Evolutionary conservation across 2,113 vertebrate genomes (phyloP).

Genomic region (Gymnorhina tibicen): DNA sequence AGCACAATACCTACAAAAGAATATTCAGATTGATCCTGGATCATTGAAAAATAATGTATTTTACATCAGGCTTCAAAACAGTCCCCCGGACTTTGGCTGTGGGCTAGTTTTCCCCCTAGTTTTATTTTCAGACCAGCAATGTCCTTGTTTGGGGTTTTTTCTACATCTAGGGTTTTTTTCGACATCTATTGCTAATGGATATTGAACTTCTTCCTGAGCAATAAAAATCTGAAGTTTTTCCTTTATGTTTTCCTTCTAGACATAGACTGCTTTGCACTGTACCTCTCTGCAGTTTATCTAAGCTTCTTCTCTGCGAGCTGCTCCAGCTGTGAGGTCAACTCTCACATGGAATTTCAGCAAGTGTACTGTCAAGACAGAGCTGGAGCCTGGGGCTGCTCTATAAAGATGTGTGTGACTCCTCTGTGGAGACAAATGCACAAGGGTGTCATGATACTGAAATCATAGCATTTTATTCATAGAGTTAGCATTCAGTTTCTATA

Average conservation of each 20-base stretch:
- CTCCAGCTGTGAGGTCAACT: background rate
- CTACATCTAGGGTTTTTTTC: background rate
- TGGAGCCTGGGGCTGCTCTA: background rate
- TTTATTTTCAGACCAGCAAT: background rate
- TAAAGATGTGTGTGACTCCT: background rate
- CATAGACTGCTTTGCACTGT: background rate
- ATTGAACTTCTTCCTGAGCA: background rate
- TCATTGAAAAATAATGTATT: background rate
- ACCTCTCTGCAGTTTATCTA: background rate
- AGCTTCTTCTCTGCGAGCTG: background rate
- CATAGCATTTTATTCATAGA: background rate
- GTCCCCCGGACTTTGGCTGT: accelerated
- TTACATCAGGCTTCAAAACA: background rate
- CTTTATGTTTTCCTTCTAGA: background rate
- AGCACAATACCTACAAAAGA: background rate
- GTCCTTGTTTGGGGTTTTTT: background rate
- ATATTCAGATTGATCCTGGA: background rate
- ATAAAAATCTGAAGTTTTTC: background rate
- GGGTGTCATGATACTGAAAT: background rate
- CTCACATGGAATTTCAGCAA: background rate
- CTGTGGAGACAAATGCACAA: background rate
- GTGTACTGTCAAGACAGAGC: background rate
- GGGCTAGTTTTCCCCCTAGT: background rate
- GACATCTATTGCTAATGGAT: background rate
- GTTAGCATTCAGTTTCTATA: background rate